These are phyloP conservation scores for Mormyrus hasselquistii DNA, from an alignment of 2,797 vertebrate genomes.

Conservation along the genomic window DNA sequence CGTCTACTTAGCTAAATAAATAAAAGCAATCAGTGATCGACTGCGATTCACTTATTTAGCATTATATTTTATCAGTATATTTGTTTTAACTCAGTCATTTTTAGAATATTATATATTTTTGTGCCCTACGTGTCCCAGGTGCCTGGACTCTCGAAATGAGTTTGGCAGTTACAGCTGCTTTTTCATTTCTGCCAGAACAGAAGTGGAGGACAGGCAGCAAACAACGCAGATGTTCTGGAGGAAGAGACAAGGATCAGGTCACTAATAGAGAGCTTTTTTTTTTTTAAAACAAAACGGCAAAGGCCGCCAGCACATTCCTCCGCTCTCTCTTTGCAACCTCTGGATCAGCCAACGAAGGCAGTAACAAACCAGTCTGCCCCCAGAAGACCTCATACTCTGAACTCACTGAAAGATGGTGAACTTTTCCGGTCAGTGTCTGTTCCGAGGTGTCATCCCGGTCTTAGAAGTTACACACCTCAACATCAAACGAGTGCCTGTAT, in stretches of 20 bases:
- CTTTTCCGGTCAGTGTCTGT: background rate
- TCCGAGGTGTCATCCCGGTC: background rate
- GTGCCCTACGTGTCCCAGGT: background rate
- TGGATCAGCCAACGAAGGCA: background rate
- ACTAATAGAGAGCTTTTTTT: background rate
- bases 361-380: background rate
- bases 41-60: background rate
- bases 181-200: background rate
- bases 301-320: background rate
- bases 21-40: background rate
- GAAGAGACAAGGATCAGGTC: background rate
- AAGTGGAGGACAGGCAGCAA: background rate
- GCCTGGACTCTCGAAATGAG: background rate
- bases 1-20: background rate
- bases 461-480: too few relatives aligned
- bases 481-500: background rate
- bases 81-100: background rate
- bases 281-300: background rate
- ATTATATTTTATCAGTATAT: background rate
- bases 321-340: background rate
- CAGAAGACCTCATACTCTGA: background rate
- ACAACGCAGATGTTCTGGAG: background rate
- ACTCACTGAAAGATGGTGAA: background rate
- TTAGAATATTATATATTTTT: background rate
- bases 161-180: background rate